Evolutionary conservation across 2,888 invertebrate genomes (phyloP).

Genomic region (Drosophila borealis): DNA sequence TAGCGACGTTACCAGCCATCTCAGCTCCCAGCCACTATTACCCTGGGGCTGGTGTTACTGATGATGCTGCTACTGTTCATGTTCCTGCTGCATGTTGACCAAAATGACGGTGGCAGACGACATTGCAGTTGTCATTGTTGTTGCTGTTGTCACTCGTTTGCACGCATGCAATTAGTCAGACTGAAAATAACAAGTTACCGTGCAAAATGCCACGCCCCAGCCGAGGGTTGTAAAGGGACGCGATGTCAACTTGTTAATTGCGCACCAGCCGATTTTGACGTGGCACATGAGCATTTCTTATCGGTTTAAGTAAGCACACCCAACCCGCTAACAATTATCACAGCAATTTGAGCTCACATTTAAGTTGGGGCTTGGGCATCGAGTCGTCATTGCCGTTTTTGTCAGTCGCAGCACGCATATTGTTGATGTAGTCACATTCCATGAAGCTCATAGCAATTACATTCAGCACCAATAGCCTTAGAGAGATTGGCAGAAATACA

Average conservation of each 20-base stretch:
- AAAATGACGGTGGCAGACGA: constrained; percentile 33
- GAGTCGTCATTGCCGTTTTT: constrained; percentile 37
- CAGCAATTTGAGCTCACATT: constrained; percentile 40
- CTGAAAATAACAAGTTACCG: constrained; percentile 77
- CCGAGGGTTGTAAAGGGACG: not conserved
- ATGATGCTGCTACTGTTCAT: constrained; percentile 21
- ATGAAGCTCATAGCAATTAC: constrained; percentile 78
- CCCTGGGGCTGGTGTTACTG: constrained; percentile 15
- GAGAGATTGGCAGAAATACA: constrained; percentile 8
- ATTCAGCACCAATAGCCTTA: constrained; percentile 47
- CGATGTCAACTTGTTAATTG: constrained; percentile 41
- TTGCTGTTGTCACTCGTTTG: constrained; percentile 46
- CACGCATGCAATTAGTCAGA: constrained; percentile 76
- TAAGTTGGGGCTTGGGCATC: constrained; percentile 6
- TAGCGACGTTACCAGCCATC: constrained; percentile 41
- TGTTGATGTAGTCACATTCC: constrained; percentile 41
- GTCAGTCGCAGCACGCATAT: constrained; percentile 61
- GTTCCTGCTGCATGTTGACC: constrained; percentile 35
- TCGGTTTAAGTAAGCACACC: constrained; percentile 36
- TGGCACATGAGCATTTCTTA: constrained; percentile 30
- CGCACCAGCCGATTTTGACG: constrained; percentile 31
- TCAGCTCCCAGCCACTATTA: constrained; percentile 4
- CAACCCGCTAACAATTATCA: constrained; percentile 64
- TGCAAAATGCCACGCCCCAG: constrained; percentile 68
- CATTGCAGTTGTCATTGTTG: constrained; percentile 33